A percentile compares a stretch with the other conserved stretches of the same genome.
phyloP scores from a whole-genome alignment of 2,113 vertebrate species.

The Sebastes schlegelii region DNA sequence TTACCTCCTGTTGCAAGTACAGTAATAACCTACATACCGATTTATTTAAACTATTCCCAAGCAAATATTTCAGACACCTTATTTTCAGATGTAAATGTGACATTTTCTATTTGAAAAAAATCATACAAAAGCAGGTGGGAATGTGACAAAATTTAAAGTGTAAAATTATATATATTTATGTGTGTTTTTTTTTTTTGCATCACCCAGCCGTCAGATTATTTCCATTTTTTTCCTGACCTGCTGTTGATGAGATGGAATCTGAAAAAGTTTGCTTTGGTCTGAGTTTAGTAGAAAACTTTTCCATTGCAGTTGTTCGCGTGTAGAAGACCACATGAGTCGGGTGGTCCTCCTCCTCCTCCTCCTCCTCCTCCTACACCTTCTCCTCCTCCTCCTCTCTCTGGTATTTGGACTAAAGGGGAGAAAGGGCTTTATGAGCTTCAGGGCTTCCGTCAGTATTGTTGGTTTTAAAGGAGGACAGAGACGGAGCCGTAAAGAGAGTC shows the following conservation, averaged over 20 bases:
- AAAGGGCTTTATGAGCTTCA: constrained; percentile 67
- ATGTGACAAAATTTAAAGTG: neutral
- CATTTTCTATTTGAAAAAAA: neutral
- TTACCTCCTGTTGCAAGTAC: too few relatives aligned
- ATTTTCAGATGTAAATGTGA: neutral
- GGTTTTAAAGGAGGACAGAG: constrained; percentile 70
- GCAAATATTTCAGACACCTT: neutral
- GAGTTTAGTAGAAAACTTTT: too few relatives aligned
- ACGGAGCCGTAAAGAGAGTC: constrained; percentile 71
- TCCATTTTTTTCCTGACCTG: too few relatives aligned
- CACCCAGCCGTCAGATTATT: too few relatives aligned
- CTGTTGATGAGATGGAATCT: too few relatives aligned
- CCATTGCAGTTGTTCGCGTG: too few relatives aligned
- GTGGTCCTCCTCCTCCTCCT: neutral
- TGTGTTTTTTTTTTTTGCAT: too few relatives aligned
- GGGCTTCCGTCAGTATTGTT: constrained; percentile 69
- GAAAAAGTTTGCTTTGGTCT: neutral
- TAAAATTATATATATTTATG: too few relatives aligned
- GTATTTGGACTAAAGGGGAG: constrained; percentile 68
- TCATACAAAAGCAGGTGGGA: too few relatives aligned
- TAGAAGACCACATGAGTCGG: neutral
- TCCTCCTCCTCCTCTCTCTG: constrained; percentile 42
- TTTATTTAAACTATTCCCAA: neutral
- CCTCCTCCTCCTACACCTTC: constrained; percentile 6
- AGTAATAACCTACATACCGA: neutral